A percentile compares a stretch with the other conserved stretches of the same genome.
These are phyloP conservation scores for Hypena proboscidalis DNA, from an alignment of 2,888 invertebrate species.

Conservation along the genomic window DNA sequence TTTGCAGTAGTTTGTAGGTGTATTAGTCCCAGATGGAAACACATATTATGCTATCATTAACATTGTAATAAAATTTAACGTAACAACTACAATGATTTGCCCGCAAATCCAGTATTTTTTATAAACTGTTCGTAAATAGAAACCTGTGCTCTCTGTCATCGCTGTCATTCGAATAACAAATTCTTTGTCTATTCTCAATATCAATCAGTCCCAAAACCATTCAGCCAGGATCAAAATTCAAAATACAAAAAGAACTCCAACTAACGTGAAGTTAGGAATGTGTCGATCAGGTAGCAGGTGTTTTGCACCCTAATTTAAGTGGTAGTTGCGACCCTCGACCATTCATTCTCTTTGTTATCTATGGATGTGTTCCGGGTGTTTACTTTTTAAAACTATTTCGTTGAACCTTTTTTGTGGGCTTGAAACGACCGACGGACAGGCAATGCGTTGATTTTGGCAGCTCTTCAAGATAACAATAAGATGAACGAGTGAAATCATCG, in stretches of 20 bases:
- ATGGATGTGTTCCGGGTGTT: constrained; percentile 35
- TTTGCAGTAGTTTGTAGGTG: too few species aligned
- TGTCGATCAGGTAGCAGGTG: constrained; percentile 67
- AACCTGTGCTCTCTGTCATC: too few species aligned
- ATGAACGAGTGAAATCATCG: neutral
- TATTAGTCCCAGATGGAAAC: too few species aligned
- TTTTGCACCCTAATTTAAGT: constrained; percentile 38
- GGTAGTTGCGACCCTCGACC: constrained; percentile 45
- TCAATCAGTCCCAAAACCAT: neutral
- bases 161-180: too few species aligned
- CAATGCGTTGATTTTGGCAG: constrained; percentile 5
- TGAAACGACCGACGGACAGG: too few species aligned
- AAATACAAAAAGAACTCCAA: constrained; percentile 6
- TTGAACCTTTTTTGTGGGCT: constrained; percentile 7
- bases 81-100: too few species aligned
- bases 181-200: neutral
- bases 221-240: neutral
- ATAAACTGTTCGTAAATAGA: too few species aligned
- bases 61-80: too few species aligned
- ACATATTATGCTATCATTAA: too few species aligned
- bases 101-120: too few species aligned
- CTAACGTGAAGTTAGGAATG: constrained; percentile 32
- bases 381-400: constrained; percentile 23
- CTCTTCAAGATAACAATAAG: constrained; percentile 9
- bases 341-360: constrained; percentile 40